Conservation (phyloP, 2,113 vertebrate genomes). For the Ranitomeya imitator region DNA sequence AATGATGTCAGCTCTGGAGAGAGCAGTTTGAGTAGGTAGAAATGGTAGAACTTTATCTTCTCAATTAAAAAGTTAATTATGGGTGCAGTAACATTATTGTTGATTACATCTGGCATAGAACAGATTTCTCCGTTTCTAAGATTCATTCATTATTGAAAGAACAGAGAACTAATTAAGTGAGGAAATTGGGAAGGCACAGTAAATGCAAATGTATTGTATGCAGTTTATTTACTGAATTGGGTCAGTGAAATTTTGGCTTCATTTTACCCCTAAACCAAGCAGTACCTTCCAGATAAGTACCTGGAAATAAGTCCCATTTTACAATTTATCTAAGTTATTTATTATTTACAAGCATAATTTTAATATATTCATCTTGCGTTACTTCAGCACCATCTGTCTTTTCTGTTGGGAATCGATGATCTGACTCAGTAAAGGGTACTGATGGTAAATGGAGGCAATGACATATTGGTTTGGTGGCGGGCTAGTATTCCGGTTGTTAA, state of each 20-base stretch:
- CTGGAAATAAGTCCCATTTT: not conserved
- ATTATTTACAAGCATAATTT: not conserved
- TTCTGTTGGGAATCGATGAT: no score
- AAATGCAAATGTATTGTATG: constrained; percentile 12
- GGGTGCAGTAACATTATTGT: constrained; percentile 33
- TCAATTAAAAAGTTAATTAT: constrained; percentile 53
- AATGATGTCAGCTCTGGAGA: constrained; percentile 5
- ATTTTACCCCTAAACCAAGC: not conserved
- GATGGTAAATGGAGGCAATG: no score
- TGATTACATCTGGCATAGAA: constrained; percentile 43
- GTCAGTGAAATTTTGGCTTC: not conserved
- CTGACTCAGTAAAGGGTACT: no score
- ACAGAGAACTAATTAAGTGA: constrained; percentile 51
- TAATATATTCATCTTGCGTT: not conserved
- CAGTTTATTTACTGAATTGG: constrained; percentile 11
- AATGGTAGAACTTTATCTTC: constrained; percentile 14
- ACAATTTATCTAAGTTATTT: not conserved
- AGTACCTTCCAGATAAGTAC: not conserved
- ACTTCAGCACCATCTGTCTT: no score
- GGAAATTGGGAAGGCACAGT: constrained; percentile 15
- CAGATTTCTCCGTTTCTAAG: constrained; percentile 19
- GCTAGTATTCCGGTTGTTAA: no score
- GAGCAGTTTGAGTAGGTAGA: constrained; percentile 9
- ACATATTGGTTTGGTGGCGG: no score
- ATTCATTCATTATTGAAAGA: constrained; percentile 48